Evolutionary conservation across 2,797 vertebrate species (phyloP).

Genomic region (Hydrolagus colliei): DNA sequence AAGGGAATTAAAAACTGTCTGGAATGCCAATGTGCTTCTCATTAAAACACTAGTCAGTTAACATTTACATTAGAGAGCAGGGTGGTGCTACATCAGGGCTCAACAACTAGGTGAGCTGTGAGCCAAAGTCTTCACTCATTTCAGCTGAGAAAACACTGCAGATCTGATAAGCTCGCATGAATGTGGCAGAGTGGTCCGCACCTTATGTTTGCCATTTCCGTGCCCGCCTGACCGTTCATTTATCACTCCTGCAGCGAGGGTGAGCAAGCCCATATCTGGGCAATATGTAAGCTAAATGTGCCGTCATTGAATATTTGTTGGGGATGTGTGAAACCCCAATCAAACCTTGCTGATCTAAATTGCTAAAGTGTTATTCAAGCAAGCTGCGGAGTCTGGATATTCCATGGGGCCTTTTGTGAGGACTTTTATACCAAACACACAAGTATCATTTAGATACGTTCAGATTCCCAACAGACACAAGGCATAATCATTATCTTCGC

Average conservation of each 20-base stretch:
- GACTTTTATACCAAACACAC: too few species aligned
- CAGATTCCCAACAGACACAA: too few species aligned
- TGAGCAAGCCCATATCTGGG: background rate
- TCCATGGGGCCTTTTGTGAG: too few species aligned
- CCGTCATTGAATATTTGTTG: background rate
- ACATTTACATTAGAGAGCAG: background rate
- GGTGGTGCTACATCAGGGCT: slow-evolving; percentile 17
- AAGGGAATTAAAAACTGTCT: background rate
- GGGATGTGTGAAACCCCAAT: background rate
- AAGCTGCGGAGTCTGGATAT: too few species aligned
- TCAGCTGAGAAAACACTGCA: slow-evolving; percentile 4
- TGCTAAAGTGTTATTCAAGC: background rate
- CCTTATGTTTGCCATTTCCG: background rate
- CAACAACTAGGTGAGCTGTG: background rate
- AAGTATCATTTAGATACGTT: too few species aligned
- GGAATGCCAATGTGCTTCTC: slow-evolving; percentile 19
- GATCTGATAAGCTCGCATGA: background rate
- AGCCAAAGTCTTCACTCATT: background rate
- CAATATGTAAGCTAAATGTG: background rate
- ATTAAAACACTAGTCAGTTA: slow-evolving; percentile 5
- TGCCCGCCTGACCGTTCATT: background rate
- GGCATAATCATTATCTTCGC: too few species aligned
- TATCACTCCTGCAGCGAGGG: background rate
- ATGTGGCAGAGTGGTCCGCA: too few species aligned
- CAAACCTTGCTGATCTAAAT: background rate